Base-by-base conservation (phyloP, 1,140 invertebrate genomes). In the Lanistes nyassanus region DNA sequence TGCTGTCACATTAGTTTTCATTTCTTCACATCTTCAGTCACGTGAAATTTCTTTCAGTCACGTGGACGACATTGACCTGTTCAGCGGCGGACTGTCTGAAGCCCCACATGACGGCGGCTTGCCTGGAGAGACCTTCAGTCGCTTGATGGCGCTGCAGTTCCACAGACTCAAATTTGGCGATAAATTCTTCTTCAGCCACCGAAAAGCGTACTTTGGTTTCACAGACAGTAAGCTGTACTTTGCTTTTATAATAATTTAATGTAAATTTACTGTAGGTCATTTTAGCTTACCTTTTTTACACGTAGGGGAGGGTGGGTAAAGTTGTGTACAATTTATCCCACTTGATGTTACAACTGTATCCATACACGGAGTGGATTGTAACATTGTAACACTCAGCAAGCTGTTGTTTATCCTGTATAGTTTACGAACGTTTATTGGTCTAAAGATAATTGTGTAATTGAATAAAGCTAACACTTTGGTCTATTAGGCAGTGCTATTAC, bases 121-220 rank as follows among this genome's bases (percentile, higher is more conserved):
- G 0, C 95, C 98, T 0, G 97, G 98, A 19, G 97, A 97, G 0
- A 98, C 97, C 0, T 96, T 99, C 86, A 96, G 96, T 29, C 98
- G 97, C 85, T 96, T 99, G 77, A 95, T 99, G 80, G 96, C 94
- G 37, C 94, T 97, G 78, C 97, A 98, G 89, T 98, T 98, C 90
- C 90, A 94, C 76, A 94, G 97, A 84, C 90, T 96, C 26, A 93
- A 96, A 76, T 90, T 94, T 76, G 98, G 98, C 70, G 98, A 99
- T 88, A 92, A 97, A 83, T 99, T 98, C 89, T 99, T 97, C 95
- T 98, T 64, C 53, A 36, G 34, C 64, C 58, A 72, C 39, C 64
- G 53, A n/a, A 39, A 60, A n/a, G 34, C 42, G 1, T 31, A 29
- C 9, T 51, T 51, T 23, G 70, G 76, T 7, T 77, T 77, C 55